A percentile compares a stretch with the other conserved stretches of the same genome.
Evolutionary conservation across 53 echinoderm and acorn worm genomes (phyloP).

Genomic region (Echinometra lucunter): DNA sequence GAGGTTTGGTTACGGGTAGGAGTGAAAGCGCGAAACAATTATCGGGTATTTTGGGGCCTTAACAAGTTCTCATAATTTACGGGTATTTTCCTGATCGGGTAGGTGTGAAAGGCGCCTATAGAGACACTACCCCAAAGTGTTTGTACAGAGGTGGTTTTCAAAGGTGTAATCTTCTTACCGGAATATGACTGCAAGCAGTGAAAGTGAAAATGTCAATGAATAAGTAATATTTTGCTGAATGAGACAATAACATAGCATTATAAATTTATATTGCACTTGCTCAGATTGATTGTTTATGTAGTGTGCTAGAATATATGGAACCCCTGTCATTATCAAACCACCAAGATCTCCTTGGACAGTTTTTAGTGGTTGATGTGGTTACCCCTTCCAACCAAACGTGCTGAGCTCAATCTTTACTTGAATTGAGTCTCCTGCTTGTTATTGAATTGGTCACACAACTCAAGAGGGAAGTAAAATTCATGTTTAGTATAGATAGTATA

Average conservation of each 20-base stretch:
- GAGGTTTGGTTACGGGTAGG: too few relatives aligned
- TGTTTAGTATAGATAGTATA: not conserved
- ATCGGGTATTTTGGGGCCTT: too few relatives aligned
- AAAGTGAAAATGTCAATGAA: not conserved
- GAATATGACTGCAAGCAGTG: not conserved
- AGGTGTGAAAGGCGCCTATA: too few relatives aligned
- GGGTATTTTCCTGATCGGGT: too few relatives aligned
- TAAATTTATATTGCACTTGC: not conserved
- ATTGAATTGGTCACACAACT: not conserved
- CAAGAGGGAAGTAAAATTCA: not conserved
- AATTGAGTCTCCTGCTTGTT: not conserved
- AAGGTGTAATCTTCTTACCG: not conserved
- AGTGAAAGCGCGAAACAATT: too few relatives aligned
- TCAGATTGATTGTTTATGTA: not conserved
- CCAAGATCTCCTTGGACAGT: not conserved
- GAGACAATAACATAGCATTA: not conserved
- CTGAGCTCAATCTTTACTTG: not conserved
- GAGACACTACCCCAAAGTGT: not conserved
- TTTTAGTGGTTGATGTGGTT: conserved; percentile 19
- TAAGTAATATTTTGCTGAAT: not conserved
- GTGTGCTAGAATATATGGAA: not conserved
- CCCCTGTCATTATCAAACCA: not conserved
- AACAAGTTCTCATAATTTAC: too few relatives aligned
- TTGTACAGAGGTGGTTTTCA: not conserved
- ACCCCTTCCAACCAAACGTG: conserved; percentile 24